Conservation (phyloP, 23 tunicate species). For the Halocynthia aurantium region DNA sequence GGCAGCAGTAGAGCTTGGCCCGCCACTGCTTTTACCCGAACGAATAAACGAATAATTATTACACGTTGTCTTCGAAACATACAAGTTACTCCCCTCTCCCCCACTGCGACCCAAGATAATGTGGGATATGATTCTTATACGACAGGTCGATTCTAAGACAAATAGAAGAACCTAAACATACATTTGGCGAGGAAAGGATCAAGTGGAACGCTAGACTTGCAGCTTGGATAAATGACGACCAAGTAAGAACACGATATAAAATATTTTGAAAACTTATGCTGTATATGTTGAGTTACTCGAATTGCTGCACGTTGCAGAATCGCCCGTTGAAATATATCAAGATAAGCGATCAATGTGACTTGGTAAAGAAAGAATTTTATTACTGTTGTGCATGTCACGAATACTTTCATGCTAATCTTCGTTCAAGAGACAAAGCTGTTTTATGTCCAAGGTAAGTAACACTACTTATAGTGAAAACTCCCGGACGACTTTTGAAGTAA, state of each 20-base stretch:
- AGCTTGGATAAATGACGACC: conserved; percentile 16
- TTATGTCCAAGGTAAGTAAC: conserved; percentile 16
- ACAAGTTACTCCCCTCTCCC: too few species aligned
- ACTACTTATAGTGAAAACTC: too few species aligned
- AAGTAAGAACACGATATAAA: neutral
- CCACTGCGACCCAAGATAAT: too few species aligned
- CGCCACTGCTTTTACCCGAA: too few species aligned
- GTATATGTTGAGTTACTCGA: neutral
- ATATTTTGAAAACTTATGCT: neutral
- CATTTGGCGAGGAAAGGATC: conserved; percentile 5
- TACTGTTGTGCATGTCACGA: conserved; percentile 28
- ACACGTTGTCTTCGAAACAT: too few species aligned
- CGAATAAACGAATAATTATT: too few species aligned
- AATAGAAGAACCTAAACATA: neutral
- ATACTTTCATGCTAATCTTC: conserved; percentile 19
- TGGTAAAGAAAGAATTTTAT: conserved; percentile 9
- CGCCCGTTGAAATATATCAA: conserved; percentile 21
- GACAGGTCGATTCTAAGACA: too few species aligned
- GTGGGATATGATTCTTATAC: too few species aligned
- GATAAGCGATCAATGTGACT: conserved; percentile 17
- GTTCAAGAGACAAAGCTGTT: neutral
- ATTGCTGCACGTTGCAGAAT: neutral
- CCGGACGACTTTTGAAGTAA: too few species aligned
- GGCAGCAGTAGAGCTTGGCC: too few species aligned
- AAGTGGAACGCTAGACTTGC: conserved; percentile 28